These are phyloP conservation scores for Coptodon bakossiorum DNA, from an alignment of 2,113 vertebrate genomes.

Conservation along the genomic window DNA sequence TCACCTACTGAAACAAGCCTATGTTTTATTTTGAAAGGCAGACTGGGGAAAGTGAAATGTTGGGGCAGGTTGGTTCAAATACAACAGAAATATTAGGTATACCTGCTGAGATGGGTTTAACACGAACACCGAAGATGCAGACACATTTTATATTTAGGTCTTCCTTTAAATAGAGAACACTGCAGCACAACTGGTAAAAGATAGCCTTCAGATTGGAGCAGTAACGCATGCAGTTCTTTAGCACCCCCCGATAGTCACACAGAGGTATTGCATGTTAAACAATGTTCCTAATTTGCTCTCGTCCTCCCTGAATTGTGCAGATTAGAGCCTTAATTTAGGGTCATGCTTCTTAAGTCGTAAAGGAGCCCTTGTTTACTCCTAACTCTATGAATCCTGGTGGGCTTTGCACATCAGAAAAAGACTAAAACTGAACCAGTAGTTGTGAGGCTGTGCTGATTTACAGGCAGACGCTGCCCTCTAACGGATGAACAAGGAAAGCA, in stretches of 20 bases:
- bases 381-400: background rate
- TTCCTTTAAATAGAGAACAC: background rate
- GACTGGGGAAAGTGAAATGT: background rate
- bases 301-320: background rate
- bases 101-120: background rate
- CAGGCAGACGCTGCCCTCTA: slow-evolving; percentile 16
- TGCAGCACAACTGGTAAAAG: background rate
- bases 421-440: background rate
- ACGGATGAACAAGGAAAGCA: background rate
- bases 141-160: background rate
- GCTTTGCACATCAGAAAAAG: background rate
- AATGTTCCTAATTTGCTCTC: background rate
- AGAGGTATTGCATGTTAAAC: background rate
- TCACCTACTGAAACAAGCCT: background rate
- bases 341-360: background rate
- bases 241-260: background rate
- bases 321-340: background rate
- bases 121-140: background rate
- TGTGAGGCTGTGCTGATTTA: background rate
- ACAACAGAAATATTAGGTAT: background rate
- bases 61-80: background rate
- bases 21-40: background rate
- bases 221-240: background rate
- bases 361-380: background rate
- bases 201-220: background rate